Percentiles rank a stretch among this genome's conserved stretches.
phyloP scores from a whole-genome alignment of 2,113 vertebrate species.

The Ochotona curzoniae region DNA sequence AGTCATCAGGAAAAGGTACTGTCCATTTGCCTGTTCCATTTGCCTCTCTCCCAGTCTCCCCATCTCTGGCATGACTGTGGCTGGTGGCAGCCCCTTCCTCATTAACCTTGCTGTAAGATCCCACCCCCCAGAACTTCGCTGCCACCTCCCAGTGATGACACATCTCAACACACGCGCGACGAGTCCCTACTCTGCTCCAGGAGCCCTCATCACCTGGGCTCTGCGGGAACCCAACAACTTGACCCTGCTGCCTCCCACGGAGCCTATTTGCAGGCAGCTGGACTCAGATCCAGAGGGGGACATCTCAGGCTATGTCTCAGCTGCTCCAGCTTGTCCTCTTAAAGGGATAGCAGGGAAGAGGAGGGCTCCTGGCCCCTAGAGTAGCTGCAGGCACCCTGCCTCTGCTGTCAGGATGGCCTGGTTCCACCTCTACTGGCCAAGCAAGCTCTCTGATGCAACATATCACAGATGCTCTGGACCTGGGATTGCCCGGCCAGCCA shows the following conservation, averaged over 20 bases:
- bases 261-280: too few species aligned
- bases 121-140: background rate
- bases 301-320: too few species aligned
- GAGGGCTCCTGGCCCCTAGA: too few species aligned
- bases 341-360: background rate
- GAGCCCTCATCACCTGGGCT: background rate
- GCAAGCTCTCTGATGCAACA: background rate
- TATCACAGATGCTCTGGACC: background rate
- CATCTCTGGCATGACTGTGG: background rate
- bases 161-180: background rate
- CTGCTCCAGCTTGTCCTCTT: background rate
- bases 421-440: fast-evolving
- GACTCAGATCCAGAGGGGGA: too few species aligned
- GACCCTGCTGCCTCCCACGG: too few species aligned
- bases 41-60: too few species aligned
- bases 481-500: fast-evolving
- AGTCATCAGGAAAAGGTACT: fast-evolving
- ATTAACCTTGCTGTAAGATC: too few species aligned
- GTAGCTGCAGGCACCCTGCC: background rate
- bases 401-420: background rate
- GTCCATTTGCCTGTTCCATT: background rate
- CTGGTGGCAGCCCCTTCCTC: too few species aligned
- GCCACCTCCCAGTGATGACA: background rate
- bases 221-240: background rate
- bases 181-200: background rate